Conservation (phyloP, 2,113 vertebrate species). For the Psittacus erithacus region DNA sequence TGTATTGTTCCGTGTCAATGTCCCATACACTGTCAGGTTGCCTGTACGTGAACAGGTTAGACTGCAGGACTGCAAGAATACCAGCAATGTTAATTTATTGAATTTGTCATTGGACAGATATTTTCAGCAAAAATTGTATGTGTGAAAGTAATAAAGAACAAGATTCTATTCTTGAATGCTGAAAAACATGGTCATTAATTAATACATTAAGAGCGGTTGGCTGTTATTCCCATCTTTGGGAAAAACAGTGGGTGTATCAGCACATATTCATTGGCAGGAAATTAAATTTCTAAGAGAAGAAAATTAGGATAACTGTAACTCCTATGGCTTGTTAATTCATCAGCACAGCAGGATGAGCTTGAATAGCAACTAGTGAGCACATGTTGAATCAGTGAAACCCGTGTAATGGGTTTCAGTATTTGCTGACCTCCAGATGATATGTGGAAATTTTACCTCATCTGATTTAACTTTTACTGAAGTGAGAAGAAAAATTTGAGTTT, state of each 20-base stretch:
- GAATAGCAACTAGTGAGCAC: not conserved
- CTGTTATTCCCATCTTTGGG: not conserved
- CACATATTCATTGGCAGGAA: not conserved
- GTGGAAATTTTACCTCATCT: not conserved
- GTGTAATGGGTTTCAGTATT: not conserved
- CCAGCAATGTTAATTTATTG: not conserved
- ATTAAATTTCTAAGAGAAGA: slow-evolving; percentile 2
- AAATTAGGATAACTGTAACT: not conserved
- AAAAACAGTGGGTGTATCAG: not conserved
- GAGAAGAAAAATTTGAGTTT: not conserved
- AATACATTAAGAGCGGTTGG: not conserved
- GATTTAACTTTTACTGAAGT: not conserved
- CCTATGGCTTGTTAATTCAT: slow-evolving; percentile 3
- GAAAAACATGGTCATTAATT: not conserved
- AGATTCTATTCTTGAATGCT: not conserved
- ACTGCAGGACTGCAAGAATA: not conserved
- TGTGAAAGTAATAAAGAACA: not conserved
- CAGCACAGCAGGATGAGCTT: not conserved
- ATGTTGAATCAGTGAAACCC: not conserved
- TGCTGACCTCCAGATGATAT: not conserved
- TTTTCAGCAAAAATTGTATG: not conserved
- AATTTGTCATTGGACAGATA: not conserved
- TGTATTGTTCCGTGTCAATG: not conserved
- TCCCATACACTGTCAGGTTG: not conserved
- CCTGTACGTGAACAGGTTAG: not conserved